A percentile compares a stretch with the other conserved stretches of the same genome.
These are phyloP conservation scores for Arctocebus calabarensis DNA, from an alignment of 2,797 vertebrate genomes.

Conservation along the genomic window DNA sequence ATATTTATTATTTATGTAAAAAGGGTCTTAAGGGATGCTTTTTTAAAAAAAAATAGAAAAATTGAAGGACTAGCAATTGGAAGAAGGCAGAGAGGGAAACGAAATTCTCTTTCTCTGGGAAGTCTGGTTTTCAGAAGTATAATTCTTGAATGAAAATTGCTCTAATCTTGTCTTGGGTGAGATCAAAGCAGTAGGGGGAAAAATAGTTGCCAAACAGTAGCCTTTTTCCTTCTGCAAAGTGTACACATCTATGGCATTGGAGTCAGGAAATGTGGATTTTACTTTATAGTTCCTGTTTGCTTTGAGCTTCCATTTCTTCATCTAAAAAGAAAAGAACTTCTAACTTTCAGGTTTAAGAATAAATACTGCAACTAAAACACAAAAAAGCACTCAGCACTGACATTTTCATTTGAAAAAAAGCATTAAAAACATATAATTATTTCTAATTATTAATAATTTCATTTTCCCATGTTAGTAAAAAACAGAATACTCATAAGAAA, in stretches of 20 bases:
- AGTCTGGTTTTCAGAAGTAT: background rate
- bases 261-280: background rate
- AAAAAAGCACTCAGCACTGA: background rate
- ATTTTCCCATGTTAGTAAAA: background rate
- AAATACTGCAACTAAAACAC: background rate
- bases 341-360: background rate
- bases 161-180: background rate
- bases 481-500: background rate
- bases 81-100: background rate
- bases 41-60: background rate
- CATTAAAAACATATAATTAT: background rate
- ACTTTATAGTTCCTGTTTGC: background rate
- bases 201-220: background rate
- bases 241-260: no score
- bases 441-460: slow-evolving; percentile 5
- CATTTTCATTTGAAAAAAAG: slow-evolving; percentile 28
- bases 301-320: background rate
- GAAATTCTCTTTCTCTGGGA: background rate
- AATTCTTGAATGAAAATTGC: background rate
- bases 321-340: background rate
- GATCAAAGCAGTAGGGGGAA: background rate
- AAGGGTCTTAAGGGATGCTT: background rate
- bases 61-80: background rate
- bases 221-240: background rate
- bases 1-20: background rate